Evolutionary conservation across 2,797 vertebrate species (phyloP), one percentile per base, ranked within the genome.

Genomic region (Florisuga fusca): DNA sequence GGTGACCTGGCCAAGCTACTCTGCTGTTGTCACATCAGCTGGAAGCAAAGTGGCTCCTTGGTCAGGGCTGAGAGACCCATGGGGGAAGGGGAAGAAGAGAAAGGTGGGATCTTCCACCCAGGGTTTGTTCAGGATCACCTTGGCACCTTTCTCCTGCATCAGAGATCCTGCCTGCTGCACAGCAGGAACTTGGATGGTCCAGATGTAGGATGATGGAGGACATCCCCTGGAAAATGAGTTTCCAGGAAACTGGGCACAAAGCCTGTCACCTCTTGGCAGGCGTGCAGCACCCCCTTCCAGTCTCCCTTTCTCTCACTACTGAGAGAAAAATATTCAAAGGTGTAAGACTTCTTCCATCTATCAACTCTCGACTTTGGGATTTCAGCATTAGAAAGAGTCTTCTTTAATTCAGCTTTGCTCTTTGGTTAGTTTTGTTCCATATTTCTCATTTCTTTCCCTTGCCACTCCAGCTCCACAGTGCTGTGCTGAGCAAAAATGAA

Each of bases 61-160:
- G 4, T 1, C 10, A 27, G 78, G 45, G 29, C 0, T 45, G 20
- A 1, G 2, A 67, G 73, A 53, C 10, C 33, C n/a, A 7, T 0
- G 3, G 74, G 74, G 48, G 51, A 88, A 86, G 7, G 9, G 23
- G 29, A 93, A 34, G 71, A 62, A 68, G 33, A 71, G 17, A 57
- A 90, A 75, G 58, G 25, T 54, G 23, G 33, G 48, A 79, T 69
- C 29, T 38, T 90, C 13, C n/a, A 55, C 6, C 22, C 36, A 25
- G 9, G 6, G 21, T 26, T 62, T 54, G 25, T 54, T 33, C 29
- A 7, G 0, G 2, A 45, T 3, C 4, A 21, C 53, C 31, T 72
- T 6, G 4, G 50, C 36, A 68, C 7, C 1, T 0, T 11, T 31
- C 27, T 68, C 36, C 51, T 5, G 1, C 26, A 36, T 12, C 68